Evolutionary conservation across 2,797 vertebrate species (phyloP).

Genomic region (Melanotaenia pygmaea): DNA sequence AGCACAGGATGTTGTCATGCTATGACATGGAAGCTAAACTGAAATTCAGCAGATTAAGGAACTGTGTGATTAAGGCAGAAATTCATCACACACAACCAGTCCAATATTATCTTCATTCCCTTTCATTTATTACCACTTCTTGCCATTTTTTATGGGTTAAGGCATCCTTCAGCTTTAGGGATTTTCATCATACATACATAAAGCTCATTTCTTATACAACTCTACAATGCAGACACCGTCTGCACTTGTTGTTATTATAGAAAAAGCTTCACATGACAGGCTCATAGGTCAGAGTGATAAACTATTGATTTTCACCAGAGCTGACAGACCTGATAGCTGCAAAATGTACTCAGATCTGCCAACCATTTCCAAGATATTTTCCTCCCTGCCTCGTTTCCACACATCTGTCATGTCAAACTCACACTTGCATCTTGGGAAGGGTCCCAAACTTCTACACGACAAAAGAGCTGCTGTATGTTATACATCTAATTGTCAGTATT

Average conservation of each 20-base stretch:
- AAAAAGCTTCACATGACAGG: slow-evolving; percentile 58
- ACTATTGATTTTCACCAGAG: slow-evolving; percentile 77
- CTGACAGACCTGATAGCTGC: slow-evolving; percentile 74
- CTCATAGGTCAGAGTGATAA: slow-evolving; percentile 59
- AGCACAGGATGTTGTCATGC: slow-evolving; percentile 42
- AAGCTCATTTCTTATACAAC: slow-evolving; percentile 72
- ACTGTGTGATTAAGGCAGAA: slow-evolving; percentile 15
- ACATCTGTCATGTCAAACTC: slow-evolving; percentile 50
- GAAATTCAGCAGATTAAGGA: slow-evolving; percentile 37
- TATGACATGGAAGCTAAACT: slow-evolving; percentile 49
- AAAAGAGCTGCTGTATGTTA: slow-evolving; percentile 44
- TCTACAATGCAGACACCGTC: slow-evolving; percentile 65
- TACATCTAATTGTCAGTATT: slow-evolving; percentile 63
- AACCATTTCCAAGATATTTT: slow-evolving; percentile 61
- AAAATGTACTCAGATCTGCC: slow-evolving; percentile 70
- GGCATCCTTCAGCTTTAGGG: slow-evolving; percentile 56
- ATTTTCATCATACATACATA: slow-evolving; percentile 62
- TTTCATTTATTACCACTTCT: slow-evolving; percentile 75
- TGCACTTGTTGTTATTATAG: slow-evolving; percentile 70
- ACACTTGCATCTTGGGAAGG: slow-evolving; percentile 54
- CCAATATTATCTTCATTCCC: slow-evolving; percentile 46
- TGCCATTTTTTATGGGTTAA: slow-evolving; percentile 74
- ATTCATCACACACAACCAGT: slow-evolving; percentile 49
- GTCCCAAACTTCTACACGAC: slow-evolving; percentile 45
- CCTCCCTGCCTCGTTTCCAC: slow-evolving; percentile 51